Evolutionary conservation across 2,113 vertebrate genomes (phyloP), one percentile per base, ranked within the genome.

Genomic region (Girardinichthys multiradiatus): DNA sequence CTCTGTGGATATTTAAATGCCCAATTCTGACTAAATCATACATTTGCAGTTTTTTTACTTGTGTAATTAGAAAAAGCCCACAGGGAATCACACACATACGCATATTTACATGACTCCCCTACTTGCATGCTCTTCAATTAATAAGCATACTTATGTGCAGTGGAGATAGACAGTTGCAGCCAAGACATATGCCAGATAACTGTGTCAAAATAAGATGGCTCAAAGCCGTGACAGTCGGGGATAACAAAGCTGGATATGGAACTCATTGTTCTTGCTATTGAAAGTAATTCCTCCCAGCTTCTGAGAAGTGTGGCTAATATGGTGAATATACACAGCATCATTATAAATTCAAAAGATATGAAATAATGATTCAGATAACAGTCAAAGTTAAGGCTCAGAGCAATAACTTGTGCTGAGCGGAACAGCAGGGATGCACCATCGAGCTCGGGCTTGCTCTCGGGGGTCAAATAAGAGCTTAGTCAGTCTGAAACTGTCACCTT

Each of bases 301-400:
- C 68, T 82, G 72, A 89, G 72, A 87, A 84, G 87, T 90, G 81
- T 85, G 74, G 68, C 80, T 86, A 88, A 88, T 82, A 79, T 71
- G 72, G 73, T 85, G 84, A 89, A 87, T 85, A 84, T 81, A 84
- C 75, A 84, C 79, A 75, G 70, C 77, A 74, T 82, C 78, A 74
- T 87, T 88, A 86, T 64, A 64, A 85, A 89, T 90, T 87, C 79
- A 86, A 81, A 60, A 76, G 68, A 82, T 78, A 83, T 82, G 68
- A 83, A 90, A 89, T 85, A 82, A 89, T 81, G 72, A 88, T 76
- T 81, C 67, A 77, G 77, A 84, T 85, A 77, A 81, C 30, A 81
- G 72, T 86, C 66, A 82, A 66, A 77, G 68, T 90, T 77, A 86
- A 82, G 58, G 42, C 67, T 71, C 21, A 21, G 17, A 26, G 66